These are phyloP conservation scores for Eupithecia pulchellata DNA, from an alignment of 2,888 invertebrate species.

Conservation along the genomic window DNA sequence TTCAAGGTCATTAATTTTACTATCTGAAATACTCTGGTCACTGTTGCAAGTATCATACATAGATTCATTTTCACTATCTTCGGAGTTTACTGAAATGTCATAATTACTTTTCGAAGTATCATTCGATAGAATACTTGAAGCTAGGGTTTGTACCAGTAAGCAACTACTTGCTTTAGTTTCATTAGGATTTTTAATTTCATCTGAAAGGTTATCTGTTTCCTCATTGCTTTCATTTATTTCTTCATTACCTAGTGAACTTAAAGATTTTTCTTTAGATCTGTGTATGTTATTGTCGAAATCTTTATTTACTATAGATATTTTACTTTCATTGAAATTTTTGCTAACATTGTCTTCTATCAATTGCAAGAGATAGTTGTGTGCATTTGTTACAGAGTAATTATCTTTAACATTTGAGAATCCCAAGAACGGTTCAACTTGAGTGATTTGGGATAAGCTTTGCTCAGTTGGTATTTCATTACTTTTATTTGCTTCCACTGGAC, in stretches of 20 bases:
- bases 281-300: background rate
- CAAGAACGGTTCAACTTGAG: conserved; percentile 60
- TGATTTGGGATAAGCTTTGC: conserved; percentile 52
- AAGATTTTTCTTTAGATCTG: background rate
- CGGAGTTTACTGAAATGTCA: conserved; percentile 29
- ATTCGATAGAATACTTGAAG: conserved; percentile 24
- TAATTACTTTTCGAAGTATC: conserved; percentile 17
- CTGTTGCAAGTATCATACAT: conserved; percentile 73
- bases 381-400: conserved; percentile 16
- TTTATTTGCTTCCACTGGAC: background rate
- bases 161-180: background rate
- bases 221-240: conserved; percentile 17
- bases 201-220: background rate
- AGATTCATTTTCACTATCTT: conserved; percentile 56
- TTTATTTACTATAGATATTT: background rate
- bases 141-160: conserved; percentile 7
- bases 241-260: background rate
- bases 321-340: conserved; percentile 1
- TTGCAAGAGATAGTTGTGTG: conserved; percentile 18
- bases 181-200: background rate
- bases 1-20: conserved; percentile 43
- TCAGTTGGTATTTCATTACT: conserved; percentile 33
- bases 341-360: conserved; percentile 15
- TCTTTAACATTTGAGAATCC: conserved; percentile 55
- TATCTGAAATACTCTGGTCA: conserved; percentile 50